Base-by-base conservation (phyloP, 2,797 vertebrate species). In the Arnoldichthys spilopterus region DNA sequence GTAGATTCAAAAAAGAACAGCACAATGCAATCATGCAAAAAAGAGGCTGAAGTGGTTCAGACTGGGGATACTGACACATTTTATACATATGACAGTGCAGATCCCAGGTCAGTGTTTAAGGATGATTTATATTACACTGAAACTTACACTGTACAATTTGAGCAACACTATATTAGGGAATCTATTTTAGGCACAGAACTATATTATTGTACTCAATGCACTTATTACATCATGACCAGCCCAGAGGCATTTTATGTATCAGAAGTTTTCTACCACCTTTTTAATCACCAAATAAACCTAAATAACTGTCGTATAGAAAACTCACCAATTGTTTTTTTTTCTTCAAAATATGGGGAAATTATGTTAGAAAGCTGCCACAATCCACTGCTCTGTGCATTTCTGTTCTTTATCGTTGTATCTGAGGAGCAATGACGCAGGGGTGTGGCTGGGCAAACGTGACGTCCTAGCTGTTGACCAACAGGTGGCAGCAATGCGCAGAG, bases 381-480 rank as follows among this genome's bases (percentile, higher is more conserved):
- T 37, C 62, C 20, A 37, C 6, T 40, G 32, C 22, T 0, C n/a
- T 6, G 28, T 30, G 43, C 3, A 13, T 47, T 47, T 13, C 13
- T 47, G 67, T 1, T 1, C 26, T 20, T 22, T 8, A 32, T 3
- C 24, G 11, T 9, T 51, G 2, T 54, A 18, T 54, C 15, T 71
- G 68, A n/a, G 28, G 18, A 71, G 5, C 51, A 22, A 9, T 56
- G 69, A 16, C 32, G 69, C 69, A 72, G 30, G 49, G 69, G 69
- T 63, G 61, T 13, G 20, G 47, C 71, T 56, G 51, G 77, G 22
- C 6, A 24, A n/a, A 32, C 34, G 16, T 4, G 15, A 47, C 22
- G 63, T 69, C 6, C 22, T 11, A 34, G 26, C 59, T 62, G 40
- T 43, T 54, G 64, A 51, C 78, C 72, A 77, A 73, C 54, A 73